phyloP scores from a whole-genome alignment of 2,113 vertebrate species.

The Anguilla japonica region DNA sequence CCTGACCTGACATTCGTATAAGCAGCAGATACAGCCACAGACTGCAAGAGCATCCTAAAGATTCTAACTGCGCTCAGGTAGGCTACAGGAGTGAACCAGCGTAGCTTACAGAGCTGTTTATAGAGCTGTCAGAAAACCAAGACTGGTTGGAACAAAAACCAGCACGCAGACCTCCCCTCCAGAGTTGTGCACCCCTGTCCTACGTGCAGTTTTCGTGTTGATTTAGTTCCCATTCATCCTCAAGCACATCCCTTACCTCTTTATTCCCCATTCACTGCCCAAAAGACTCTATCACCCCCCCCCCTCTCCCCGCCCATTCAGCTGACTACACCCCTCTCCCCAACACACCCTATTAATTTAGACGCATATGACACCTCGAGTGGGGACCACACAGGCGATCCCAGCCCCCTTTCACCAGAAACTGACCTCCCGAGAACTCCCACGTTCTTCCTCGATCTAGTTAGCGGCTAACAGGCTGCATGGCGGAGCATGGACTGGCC shows the following conservation, averaged over 20 bases:
- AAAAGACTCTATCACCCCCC: neutral
- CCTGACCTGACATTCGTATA: no score
- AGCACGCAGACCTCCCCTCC: no score
- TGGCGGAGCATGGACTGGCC: constrained; percentile 13
- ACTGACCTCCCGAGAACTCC: constrained; percentile 7
- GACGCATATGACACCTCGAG: neutral
- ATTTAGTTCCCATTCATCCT: neutral
- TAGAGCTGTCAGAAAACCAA: no score
- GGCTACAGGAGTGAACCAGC: no score
- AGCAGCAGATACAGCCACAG: no score
- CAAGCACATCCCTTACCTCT: neutral
- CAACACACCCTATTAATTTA: neutral
- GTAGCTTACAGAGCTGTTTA: no score
- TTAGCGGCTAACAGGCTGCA: constrained; percentile 19
- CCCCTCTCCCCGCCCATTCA: neutral
- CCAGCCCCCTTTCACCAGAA: neutral
- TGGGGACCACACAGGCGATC: neutral
- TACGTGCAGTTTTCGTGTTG: neutral
- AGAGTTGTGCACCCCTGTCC: neutral
- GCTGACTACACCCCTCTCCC: neutral
- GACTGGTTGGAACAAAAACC: no score
- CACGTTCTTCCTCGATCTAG: constrained; percentile 15
- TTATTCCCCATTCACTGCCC: neutral
- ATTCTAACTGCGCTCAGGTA: no score
- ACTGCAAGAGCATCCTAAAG: no score